A percentile compares a stretch with the other conserved stretches of the same genome.
Conservation (phyloP, 2,888 invertebrate genomes). For the Tenthredo amoena region DNA sequence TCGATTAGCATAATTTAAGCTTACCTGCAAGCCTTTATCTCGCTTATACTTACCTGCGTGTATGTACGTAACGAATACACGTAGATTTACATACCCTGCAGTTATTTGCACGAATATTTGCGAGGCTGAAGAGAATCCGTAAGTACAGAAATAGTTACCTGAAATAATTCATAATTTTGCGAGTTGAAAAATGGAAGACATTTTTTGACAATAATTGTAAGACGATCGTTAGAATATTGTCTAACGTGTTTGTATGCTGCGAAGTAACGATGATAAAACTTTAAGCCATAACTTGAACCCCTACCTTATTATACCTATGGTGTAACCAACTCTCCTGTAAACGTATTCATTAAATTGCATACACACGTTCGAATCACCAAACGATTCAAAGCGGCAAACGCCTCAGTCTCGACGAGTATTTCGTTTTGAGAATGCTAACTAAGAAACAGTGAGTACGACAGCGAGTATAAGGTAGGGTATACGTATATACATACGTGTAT, state of each 20-base stretch:
- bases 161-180: too few relatives aligned
- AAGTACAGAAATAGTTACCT: too few relatives aligned
- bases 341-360: constrained; percentile 44
- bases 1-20: constrained; percentile 42
- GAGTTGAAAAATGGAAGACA: too few relatives aligned
- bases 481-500: background rate
- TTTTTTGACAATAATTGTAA: background rate
- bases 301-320: background rate
- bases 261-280: background rate
- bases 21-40: constrained; percentile 21
- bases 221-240: background rate
- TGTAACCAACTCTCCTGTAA: constrained; percentile 29
- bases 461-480: background rate
- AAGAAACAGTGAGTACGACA: background rate
- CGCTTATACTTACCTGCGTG: background rate
- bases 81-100: background rate
- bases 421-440: constrained; percentile 47
- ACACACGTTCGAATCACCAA: constrained; percentile 39
- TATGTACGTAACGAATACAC: background rate
- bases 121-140: background rate
- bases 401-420: constrained; percentile 38
- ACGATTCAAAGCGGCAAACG: constrained; percentile 42
- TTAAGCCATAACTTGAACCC: background rate
- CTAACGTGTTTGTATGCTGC: background rate
- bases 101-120: background rate